These are phyloP conservation scores for Drosophila mettleri DNA, from an alignment of 2,888 invertebrate genomes.

Conservation along the genomic window DNA sequence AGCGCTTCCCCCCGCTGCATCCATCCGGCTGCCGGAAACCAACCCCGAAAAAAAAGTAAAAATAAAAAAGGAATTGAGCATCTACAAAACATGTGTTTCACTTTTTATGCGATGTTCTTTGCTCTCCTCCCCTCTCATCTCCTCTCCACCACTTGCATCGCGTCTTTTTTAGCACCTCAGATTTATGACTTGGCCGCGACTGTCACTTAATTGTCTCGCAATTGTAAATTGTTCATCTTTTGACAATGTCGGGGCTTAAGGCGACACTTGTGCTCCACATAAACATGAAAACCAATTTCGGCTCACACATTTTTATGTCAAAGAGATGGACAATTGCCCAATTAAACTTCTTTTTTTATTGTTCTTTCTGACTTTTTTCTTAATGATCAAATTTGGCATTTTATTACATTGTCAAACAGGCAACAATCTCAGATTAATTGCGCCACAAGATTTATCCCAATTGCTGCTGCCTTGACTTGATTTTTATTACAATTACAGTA, in stretches of 20 bases:
- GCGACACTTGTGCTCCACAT: conserved; percentile 66
- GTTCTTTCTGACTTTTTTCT: conserved; percentile 61
- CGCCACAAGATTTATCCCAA: conserved; percentile 42
- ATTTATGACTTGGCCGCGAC: conserved; percentile 61
- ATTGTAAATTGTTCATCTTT: conserved; percentile 66
- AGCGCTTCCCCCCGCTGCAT: conserved; percentile 4
- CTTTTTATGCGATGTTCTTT: conserved; percentile 41
- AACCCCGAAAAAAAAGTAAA: conserved; percentile 59
- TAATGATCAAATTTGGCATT: conserved; percentile 54
- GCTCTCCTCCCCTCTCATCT: conserved; percentile 21
- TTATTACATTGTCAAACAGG: conserved; percentile 45
- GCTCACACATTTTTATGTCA: conserved; percentile 58
- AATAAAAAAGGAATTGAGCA: conserved; percentile 24
- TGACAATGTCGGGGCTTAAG: conserved; percentile 39
- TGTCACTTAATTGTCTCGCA: conserved; percentile 69
- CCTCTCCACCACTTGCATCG: conserved; percentile 15
- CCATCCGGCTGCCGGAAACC: conserved; percentile 42
- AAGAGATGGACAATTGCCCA: conserved; percentile 73
- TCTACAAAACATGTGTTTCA: conserved; percentile 62
- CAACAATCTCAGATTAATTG: conserved; percentile 55
- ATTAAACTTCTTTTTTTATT: conserved; percentile 74
- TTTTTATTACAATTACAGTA: conserved; percentile 2
- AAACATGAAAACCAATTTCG: conserved; percentile 55
- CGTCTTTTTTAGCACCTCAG: conserved; percentile 69
- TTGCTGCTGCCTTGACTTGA: conserved; percentile 25